phyloP scores from a whole-genome alignment of 1,140 invertebrate species.

The Danaus melanippus region DNA sequence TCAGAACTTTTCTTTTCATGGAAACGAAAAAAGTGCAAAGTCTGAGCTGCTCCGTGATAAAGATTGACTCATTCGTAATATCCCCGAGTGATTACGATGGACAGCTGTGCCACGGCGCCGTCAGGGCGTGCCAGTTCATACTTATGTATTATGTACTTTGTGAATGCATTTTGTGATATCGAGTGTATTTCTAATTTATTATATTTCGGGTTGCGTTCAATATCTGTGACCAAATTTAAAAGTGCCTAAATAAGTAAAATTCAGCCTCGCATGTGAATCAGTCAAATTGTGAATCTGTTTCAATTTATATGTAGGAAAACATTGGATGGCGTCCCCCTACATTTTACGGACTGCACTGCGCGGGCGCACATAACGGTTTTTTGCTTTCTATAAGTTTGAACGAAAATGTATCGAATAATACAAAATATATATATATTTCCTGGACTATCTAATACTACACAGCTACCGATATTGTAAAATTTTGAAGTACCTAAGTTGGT shows the following conservation, averaged over 20 bases:
- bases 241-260: slow-evolving; percentile 16
- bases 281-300: slow-evolving; percentile 11
- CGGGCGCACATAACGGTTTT: slow-evolving; percentile 48
- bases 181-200: slow-evolving; percentile 49
- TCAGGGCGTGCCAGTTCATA: slow-evolving; percentile 33
- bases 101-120: slow-evolving; percentile 44
- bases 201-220: slow-evolving; percentile 21
- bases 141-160: slow-evolving; percentile 26
- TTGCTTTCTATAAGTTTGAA: slow-evolving; percentile 3
- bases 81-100: slow-evolving; percentile 40
- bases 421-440: neutral
- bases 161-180: slow-evolving; percentile 65
- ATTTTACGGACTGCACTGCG: slow-evolving; percentile 24
- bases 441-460: too few species aligned
- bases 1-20: slow-evolving; percentile 60
- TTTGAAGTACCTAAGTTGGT: neutral
- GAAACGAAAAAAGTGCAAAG: slow-evolving; percentile 69
- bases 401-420: slow-evolving; percentile 5
- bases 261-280: slow-evolving; percentile 29
- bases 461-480: neutral
- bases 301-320: slow-evolving; percentile 20
- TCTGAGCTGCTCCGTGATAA: slow-evolving; percentile 68
- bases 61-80: slow-evolving; percentile 47
- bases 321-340: slow-evolving; percentile 29
- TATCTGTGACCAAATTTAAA: slow-evolving; percentile 17